Conservation (phyloP, 2,888 invertebrate genomes). For the Drepanosiphum platanoidis region DNA sequence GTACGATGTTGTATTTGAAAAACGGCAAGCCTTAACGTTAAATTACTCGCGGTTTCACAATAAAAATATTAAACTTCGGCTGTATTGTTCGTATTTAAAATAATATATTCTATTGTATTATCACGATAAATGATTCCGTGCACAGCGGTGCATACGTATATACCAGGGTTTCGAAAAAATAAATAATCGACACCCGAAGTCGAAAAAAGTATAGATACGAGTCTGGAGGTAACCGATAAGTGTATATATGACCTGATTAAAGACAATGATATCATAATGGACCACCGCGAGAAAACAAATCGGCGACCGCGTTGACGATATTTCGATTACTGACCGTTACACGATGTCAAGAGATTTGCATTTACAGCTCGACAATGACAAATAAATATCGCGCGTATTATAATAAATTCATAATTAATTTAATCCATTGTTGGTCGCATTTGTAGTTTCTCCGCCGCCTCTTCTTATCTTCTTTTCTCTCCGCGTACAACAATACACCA, state of each 20-base stretch:
- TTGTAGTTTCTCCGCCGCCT: conserved; percentile 24
- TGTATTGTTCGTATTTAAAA: too few relatives aligned
- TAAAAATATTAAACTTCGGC: too few relatives aligned
- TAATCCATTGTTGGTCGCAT: conserved; percentile 27
- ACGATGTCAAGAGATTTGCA: conserved; percentile 37
- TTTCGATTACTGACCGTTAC: conserved; percentile 28
- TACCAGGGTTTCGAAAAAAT: too few relatives aligned
- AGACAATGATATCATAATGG: conserved; percentile 18
- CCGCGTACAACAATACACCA: conserved; percentile 4
- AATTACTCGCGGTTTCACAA: too few relatives aligned
- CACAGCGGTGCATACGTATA: too few relatives aligned
- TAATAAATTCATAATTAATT: conserved; percentile 54
- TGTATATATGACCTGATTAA: conserved; percentile 25
- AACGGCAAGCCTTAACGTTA: too few relatives aligned
- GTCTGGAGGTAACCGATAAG: background rate
- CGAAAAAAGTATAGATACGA: background rate
- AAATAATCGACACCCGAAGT: too few relatives aligned
- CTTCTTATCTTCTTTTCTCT: conserved; percentile 27
- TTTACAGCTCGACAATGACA: conserved; percentile 35
- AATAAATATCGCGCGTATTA: conserved; percentile 31
- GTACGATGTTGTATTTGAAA: too few relatives aligned
- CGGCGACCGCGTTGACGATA: background rate
- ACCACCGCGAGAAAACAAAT: conserved; percentile 14
- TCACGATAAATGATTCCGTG: too few relatives aligned
- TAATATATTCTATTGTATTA: too few relatives aligned